Conservation (phyloP, 2,797 vertebrate species). For the Thamnophis elegans region DNA sequence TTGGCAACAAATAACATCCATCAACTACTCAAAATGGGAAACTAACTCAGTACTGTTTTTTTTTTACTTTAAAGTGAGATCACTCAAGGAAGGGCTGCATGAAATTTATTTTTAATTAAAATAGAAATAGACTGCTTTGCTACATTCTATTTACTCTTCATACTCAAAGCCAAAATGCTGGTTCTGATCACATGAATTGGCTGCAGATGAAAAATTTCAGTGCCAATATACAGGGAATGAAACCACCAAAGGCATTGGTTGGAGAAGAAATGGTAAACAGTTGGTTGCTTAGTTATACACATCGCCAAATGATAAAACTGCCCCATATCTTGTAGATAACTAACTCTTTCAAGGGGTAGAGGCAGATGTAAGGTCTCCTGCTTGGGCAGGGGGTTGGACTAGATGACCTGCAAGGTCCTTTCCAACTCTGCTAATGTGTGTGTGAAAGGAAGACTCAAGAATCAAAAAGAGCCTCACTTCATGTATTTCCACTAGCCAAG, state of each 20-base stretch:
- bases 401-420: too few relatives aligned
- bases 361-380: too few relatives aligned
- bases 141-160: neutral
- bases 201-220: neutral
- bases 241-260: neutral
- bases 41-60: slow-evolving; percentile 15
- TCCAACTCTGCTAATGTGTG: too few relatives aligned
- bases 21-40: slow-evolving; percentile 44
- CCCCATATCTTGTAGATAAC: neutral
- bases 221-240: neutral
- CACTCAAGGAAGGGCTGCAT: neutral
- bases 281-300: neutral
- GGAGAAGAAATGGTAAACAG: neutral
- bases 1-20: slow-evolving; percentile 57
- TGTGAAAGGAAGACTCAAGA: neutral
- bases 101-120: slow-evolving; percentile 2
- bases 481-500: neutral
- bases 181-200: neutral
- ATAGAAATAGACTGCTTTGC: neutral
- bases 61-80: neutral
- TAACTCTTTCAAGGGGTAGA: neutral
- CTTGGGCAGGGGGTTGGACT: too few relatives aligned
- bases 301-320: neutral
- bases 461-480: neutral
- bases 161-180: neutral